Base-by-base conservation (phyloP, 2,888 invertebrate species). In the Pyrrhia umbra region DNA sequence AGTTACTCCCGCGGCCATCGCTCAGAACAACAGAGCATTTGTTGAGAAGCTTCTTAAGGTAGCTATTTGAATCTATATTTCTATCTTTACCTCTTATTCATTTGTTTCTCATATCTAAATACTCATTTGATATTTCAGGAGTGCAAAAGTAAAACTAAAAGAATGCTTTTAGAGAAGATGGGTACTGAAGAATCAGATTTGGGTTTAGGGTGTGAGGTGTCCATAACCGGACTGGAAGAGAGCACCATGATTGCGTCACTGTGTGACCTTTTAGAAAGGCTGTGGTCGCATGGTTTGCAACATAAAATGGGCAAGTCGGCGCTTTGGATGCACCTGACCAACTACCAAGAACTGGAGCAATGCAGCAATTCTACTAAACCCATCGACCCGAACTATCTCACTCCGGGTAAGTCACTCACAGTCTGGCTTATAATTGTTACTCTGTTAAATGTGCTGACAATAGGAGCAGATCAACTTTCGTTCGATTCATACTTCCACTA, bases 141-240 rank as follows among this genome's bases (percentile, higher is more conserved):
- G 90, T 98, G 98, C 81, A 98, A 98, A 94, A 97, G 97, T 54
- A 98, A 99, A 96, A 99, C 99, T 0, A 99, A 99, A 94, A 96
- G 99, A 77, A 99, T 99, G 99, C 95, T 99, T 34, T 96, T 99
- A n/a, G 99, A 99, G 86, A 99, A 99, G 95, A 98, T 99, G 97
- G 99, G 99, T 0, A 97, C 97, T 4, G 99, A 99, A 95, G 99
- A 99, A 9, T 97, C 98, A 1, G 99, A 98, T 50, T 92, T 99
- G 69, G 99, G 99, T 13, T 97, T 99, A 73, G 97, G 97, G 40
- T 97, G 97, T 43, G 98, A 98, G 84, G 95, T 96, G 2, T 95
- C 96, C 0, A 91, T 96, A 67, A 95, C 95, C 0, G 97, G 96
- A 47, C 97, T 99, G 0, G 99, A 99, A 92, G 99, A 99, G 90